These are phyloP conservation scores for Labeo rohita DNA, from an alignment of 2,113 vertebrate genomes.

Conservation along the genomic window DNA sequence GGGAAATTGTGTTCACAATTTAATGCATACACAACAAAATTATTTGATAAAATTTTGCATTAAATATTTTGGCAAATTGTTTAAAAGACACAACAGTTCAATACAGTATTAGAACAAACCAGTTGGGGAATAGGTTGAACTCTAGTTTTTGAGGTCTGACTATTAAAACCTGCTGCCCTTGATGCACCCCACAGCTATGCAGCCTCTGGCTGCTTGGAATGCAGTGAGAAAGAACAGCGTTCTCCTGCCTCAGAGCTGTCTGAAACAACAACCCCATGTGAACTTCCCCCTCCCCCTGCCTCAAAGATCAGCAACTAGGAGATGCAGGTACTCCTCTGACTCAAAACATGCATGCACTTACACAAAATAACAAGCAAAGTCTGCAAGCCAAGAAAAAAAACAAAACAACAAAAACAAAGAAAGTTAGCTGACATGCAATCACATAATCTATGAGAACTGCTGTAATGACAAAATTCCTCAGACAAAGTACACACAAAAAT, in stretches of 20 bases:
- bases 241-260: conserved; percentile 32
- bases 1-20: not conserved
- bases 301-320: conserved; percentile 19
- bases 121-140: not conserved
- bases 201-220: conserved; percentile 47
- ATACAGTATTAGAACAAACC: not conserved
- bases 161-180: conserved; percentile 55
- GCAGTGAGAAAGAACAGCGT: conserved; percentile 43
- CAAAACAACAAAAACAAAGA: no score
- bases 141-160: conserved; percentile 12
- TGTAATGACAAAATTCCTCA: not conserved
- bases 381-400: not conserved
- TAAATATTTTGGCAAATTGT: not conserved
- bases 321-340: conserved; percentile 27
- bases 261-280: conserved; percentile 46
- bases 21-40: not conserved
- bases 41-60: not conserved
- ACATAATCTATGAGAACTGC: not conserved
- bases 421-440: not conserved
- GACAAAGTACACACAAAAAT: not conserved
- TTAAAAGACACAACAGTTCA: not conserved
- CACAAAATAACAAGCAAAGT: not conserved
- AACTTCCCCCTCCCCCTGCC: conserved; percentile 37
- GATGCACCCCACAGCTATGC: conserved; percentile 32
- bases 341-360: conserved; percentile 18